Evolutionary conservation across 2,797 vertebrate species (phyloP).

Genomic region (Sebastes paucispinis): DNA sequence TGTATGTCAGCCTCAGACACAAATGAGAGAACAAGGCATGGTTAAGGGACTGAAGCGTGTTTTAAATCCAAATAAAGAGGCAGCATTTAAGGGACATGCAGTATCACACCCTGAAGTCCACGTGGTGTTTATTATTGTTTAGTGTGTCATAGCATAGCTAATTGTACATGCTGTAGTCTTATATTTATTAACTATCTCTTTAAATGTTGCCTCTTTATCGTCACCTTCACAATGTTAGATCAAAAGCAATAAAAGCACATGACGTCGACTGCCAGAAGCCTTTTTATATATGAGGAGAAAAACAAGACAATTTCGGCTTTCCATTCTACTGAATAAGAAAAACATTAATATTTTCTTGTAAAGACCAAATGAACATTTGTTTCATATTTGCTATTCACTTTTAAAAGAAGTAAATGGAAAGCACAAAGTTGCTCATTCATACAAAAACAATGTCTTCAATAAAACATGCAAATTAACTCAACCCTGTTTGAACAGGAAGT

Average conservation of each 20-base stretch:
- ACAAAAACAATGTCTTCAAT: slow-evolving; percentile 5
- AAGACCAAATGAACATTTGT: neutral
- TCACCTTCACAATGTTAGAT: slow-evolving; percentile 15
- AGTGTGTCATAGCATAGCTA: neutral
- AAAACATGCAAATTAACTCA: slow-evolving; percentile 44
- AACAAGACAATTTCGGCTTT: slow-evolving; percentile 55
- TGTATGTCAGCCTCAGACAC: slow-evolving; percentile 14
- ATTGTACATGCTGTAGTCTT: neutral
- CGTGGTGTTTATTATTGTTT: neutral
- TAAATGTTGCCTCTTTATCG: slow-evolving; percentile 56
- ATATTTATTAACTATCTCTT: neutral
- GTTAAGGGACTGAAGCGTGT: slow-evolving; percentile 13
- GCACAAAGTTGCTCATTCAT: slow-evolving; percentile 49
- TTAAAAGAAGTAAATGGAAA: slow-evolving; percentile 35
- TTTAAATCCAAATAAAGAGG: slow-evolving; percentile 31
- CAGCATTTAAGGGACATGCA: slow-evolving; percentile 25
- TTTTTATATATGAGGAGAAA: neutral
- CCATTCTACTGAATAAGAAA: slow-evolving; percentile 13
- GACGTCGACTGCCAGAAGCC: slow-evolving; percentile 43
- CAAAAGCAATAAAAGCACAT: slow-evolving; percentile 36
- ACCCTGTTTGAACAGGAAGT: neutral
- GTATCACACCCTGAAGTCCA: neutral
- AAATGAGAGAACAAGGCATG: neutral
- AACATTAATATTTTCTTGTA: neutral
- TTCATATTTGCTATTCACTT: neutral